Base-by-base conservation (phyloP, 1,140 invertebrate species). In the Rhopalosiphum padi region DNA sequence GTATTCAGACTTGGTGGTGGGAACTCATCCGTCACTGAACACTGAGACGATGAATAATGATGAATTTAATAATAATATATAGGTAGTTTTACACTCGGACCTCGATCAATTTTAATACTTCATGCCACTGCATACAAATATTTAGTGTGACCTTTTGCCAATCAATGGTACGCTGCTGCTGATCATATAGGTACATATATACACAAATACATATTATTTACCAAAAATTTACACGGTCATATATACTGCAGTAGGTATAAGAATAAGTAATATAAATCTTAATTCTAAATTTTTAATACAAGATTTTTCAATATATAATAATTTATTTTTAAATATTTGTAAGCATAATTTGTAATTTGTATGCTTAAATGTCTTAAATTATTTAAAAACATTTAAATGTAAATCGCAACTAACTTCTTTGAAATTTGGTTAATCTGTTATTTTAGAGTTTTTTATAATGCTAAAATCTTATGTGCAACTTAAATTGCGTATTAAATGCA, bases 21-120 rank as follows among this genome's bases (percentile, higher is more conserved):
- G 85, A 86, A 86, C 85, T 86, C 85, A 46, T 86, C 85, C 30
- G 83, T 41, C 83, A 37, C 37, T 35, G 83, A 43, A 85, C n/a
- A 23, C 21, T n/a, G 87, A 88, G 41, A 86, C n/a, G 86, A 35
- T 48, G 60, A 86, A 86, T 46, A 51, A 48, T 21, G 21, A 83
- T 41, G 22, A 23, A 37, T 23, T 37, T 37, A 83, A 83, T 82
- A 21, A 82, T 83, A 37, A 83, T 83, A 83, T 23, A 83, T 41
- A 41, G 7, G 83, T 41, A 25, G n/a, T 83, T 41, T 41, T 43
- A 85, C 22, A 85, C 83, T 41, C 41, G 82, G 22, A 83, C n/a
- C 30, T 88, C n/a, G 41, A 88, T 53, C 21, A 87, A 87, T 87
- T 87, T 87, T n/a, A 30, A 48, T 48, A n/a, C 15, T 23, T 41